Conservation (phyloP, 2,888 invertebrate genomes). For the Cephonodes hylas region DNA sequence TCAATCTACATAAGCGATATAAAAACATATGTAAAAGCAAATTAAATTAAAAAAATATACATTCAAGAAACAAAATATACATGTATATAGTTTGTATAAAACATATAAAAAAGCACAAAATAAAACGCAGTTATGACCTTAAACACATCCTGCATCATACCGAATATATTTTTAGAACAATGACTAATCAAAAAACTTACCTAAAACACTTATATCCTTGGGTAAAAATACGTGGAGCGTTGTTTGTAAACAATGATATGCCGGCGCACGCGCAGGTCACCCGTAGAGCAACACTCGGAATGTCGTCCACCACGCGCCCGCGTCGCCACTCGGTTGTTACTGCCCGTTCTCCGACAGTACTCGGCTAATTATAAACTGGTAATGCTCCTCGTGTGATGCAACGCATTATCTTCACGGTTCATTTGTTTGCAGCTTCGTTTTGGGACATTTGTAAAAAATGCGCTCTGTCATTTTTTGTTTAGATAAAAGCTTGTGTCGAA, state of each 20-base stretch:
- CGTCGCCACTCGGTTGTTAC: conserved; percentile 23
- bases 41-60: neutral
- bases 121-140: too few relatives aligned
- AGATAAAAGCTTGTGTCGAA: too few relatives aligned
- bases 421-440: neutral
- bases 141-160: too few relatives aligned
- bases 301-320: neutral
- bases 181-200: neutral
- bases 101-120: too few relatives aligned
- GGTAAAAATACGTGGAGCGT: conserved; percentile 5
- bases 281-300: conserved; percentile 8
- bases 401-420: neutral
- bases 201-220: neutral
- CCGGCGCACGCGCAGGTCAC: conserved; percentile 29
- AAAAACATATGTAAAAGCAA: neutral
- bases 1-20: neutral
- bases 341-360: conserved; percentile 24
- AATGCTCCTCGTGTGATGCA: conserved; percentile 2
- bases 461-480: neutral
- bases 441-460: neutral
- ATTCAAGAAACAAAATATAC: too few relatives aligned
- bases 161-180: too few relatives aligned
- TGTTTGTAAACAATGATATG: conserved; percentile 49
- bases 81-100: too few relatives aligned
- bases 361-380: conserved; percentile 38